phyloP scores from a whole-genome alignment of 2,113 vertebrate genomes.

The Motacilla alba region DNA sequence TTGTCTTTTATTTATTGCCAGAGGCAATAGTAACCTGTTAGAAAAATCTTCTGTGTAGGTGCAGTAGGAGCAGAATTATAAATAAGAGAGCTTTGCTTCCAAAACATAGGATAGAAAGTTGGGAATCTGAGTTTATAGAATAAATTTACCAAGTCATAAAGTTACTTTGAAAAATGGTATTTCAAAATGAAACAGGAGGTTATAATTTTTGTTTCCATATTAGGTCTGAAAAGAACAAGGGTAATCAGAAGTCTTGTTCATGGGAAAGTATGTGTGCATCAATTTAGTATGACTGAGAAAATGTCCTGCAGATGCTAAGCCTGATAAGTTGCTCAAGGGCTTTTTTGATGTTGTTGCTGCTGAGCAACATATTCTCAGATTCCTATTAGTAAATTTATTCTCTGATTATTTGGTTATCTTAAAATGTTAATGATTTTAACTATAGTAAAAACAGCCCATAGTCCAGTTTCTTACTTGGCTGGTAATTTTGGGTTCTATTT shows the following conservation, averaged over 20 bases:
- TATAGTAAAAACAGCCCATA: neutral
- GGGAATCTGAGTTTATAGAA: neutral
- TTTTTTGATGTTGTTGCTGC: neutral
- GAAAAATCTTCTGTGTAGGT: neutral
- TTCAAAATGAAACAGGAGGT: neutral
- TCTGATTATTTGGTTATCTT: neutral
- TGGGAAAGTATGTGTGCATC: neutral
- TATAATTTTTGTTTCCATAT: conserved; percentile 16
- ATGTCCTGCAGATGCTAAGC: conserved; percentile 11
- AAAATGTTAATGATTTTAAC: neutral
- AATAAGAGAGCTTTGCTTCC: neutral
- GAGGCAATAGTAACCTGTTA: neutral
- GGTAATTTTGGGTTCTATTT: conserved; percentile 60
- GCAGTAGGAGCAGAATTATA: neutral
- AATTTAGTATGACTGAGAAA: conserved; percentile 59
- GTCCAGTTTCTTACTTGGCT: neutral
- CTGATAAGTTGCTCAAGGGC: neutral
- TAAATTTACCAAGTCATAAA: neutral
- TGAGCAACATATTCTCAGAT: neutral
- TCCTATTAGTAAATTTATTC: neutral
- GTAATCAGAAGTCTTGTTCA: conserved; percentile 27
- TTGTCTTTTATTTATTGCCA: neutral
- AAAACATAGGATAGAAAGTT: neutral
- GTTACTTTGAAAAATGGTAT: neutral
- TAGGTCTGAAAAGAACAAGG: conserved; percentile 6